Conservation (phyloP, 1,140 invertebrate genomes). For the Pissodes strobi region DNA sequence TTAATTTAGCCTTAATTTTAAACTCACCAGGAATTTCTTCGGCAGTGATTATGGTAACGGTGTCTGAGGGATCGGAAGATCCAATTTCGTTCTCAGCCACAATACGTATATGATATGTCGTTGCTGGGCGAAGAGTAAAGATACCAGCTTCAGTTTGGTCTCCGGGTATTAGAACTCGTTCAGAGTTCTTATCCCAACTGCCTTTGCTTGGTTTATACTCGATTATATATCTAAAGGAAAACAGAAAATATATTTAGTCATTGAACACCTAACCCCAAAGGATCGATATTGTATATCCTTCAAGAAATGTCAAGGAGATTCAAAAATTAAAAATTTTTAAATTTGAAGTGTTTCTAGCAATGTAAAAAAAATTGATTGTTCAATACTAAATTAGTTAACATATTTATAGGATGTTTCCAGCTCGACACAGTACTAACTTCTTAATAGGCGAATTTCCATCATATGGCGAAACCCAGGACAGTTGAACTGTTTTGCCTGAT, state of each 20-base stretch:
- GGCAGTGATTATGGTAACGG: slow-evolving; percentile 90
- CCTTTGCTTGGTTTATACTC: slow-evolving; percentile 92
- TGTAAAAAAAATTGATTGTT: no score
- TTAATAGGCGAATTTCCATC: slow-evolving; percentile 94
- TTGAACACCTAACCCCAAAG: neutral
- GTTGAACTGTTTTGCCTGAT: slow-evolving; percentile 84
- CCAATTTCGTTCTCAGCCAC: slow-evolving; percentile 95
- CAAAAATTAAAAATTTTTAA: neutral
- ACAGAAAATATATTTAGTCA: neutral
- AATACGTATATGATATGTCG: slow-evolving; percentile 89
- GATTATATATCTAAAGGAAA: slow-evolving; percentile 75
- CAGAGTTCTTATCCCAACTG: slow-evolving; percentile 81
- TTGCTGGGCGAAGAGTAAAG: slow-evolving; percentile 86
- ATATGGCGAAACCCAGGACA: slow-evolving; percentile 92
- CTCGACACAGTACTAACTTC: slow-evolving; percentile 63
- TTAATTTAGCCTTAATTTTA: no score
- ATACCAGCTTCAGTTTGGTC: slow-evolving; percentile 86
- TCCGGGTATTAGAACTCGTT: slow-evolving; percentile 81
- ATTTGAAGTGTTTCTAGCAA: no score
- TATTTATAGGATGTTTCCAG: neutral
- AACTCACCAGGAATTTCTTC: slow-evolving; percentile 78
- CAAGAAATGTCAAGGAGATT: neutral
- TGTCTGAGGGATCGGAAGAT: slow-evolving; percentile 86
- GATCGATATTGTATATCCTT: neutral
- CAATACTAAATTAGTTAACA: neutral